Percentiles rank a stretch among this genome's conserved stretches.
These are phyloP conservation scores for Choloepus hoffmanni DNA, from an alignment of 2,113 vertebrate species.

Conservation along the genomic window DNA sequence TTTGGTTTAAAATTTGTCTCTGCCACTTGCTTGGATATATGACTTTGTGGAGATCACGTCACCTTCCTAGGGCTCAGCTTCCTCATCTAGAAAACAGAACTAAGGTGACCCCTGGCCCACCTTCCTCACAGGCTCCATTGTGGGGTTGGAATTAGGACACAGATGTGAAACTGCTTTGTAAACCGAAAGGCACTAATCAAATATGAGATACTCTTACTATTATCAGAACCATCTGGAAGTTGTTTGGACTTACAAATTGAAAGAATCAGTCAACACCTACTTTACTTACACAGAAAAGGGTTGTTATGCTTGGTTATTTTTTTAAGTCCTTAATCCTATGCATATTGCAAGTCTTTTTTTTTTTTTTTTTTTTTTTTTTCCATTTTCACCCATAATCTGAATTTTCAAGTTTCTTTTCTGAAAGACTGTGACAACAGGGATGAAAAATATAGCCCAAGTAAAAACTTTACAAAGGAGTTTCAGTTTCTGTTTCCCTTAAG, in stretches of 20 bases:
- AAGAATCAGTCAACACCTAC: constrained; percentile 87
- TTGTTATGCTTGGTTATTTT: constrained; percentile 72
- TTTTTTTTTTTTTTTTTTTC: neutral
- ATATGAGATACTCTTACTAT: constrained; percentile 71
- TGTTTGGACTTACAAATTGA: constrained; percentile 84
- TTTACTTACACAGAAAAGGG: constrained; percentile 83
- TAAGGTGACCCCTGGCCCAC: neutral
- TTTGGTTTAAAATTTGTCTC: constrained; percentile 7
- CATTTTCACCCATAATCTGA: neutral
- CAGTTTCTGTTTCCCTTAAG: constrained; percentile 62
- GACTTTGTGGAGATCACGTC: neutral
- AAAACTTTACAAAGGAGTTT: constrained; percentile 50
- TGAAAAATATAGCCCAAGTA: constrained; percentile 48
- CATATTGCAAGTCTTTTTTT: constrained; percentile 41
- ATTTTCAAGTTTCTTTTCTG: constrained; percentile 60
- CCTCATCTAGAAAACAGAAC: constrained; percentile 47
- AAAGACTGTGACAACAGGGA: constrained; percentile 53
- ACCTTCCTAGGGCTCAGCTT: constrained; percentile 44
- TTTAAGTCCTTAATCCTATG: constrained; percentile 60
- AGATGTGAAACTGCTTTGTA: constrained; percentile 64
- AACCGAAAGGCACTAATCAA: constrained; percentile 75
- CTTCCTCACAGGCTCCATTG: neutral
- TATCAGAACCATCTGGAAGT: constrained; percentile 83
- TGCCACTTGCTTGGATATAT: neutral
- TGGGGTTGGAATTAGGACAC: constrained; percentile 31